Conservation (phyloP, 2,113 vertebrate genomes). For the Tor tambroides region DNA sequence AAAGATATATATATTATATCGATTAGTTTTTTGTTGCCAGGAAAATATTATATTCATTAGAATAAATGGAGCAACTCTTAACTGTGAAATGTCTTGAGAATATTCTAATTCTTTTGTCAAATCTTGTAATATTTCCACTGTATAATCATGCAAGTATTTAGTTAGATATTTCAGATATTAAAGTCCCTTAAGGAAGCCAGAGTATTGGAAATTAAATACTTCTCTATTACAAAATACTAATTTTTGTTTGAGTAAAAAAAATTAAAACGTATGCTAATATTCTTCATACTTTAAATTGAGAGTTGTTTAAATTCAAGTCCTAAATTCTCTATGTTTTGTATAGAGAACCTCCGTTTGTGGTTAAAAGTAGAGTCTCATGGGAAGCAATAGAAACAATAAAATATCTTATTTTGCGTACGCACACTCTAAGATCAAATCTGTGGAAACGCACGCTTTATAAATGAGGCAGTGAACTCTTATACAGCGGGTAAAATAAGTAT, state of each 20-base stretch:
- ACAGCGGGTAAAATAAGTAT: too few relatives aligned
- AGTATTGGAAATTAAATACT: background rate
- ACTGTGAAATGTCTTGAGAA: too few relatives aligned
- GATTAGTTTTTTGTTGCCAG: background rate
- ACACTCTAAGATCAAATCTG: too few relatives aligned
- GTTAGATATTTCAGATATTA: background rate
- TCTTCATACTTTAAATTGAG: background rate
- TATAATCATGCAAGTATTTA: background rate
- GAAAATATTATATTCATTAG: background rate
- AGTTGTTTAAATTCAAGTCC: background rate
- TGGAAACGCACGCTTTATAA: too few relatives aligned
- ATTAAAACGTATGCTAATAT: background rate
- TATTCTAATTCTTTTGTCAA: too few relatives aligned
- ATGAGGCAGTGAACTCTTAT: too few relatives aligned
- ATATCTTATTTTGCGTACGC: too few relatives aligned
- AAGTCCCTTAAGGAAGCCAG: background rate
- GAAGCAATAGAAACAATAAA: too few relatives aligned
- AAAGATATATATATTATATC: too few relatives aligned
- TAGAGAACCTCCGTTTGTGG: too few relatives aligned
- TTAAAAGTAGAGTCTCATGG: too few relatives aligned
- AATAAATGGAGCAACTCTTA: background rate
- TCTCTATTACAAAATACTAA: background rate
- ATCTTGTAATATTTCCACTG: too few relatives aligned
- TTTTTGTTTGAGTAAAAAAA: background rate
- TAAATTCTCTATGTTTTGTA: background rate